Conservation (phyloP, 2,113 vertebrate genomes). For the Hiodon tergisus region DNA sequence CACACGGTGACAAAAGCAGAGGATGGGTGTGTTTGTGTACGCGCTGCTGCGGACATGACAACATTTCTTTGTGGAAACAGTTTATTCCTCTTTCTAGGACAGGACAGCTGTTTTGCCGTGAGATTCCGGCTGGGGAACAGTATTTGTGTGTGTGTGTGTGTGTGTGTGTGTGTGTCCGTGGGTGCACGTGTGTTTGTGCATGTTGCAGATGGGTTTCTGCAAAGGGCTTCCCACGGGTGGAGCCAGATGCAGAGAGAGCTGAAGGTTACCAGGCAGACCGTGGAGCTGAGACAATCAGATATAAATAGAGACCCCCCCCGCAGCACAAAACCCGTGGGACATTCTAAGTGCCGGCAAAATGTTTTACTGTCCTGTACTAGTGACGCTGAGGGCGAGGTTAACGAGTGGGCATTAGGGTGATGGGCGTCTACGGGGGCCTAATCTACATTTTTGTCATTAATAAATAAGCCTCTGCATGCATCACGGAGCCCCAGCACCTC, state of each 20-base stretch:
- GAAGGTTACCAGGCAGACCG: conserved; percentile 29
- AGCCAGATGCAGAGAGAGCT: conserved; percentile 27
- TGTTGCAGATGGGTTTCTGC: not conserved
- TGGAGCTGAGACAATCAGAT: conserved; percentile 49
- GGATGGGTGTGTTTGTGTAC: not conserved
- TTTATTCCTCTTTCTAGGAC: too few relatives aligned
- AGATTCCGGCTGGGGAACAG: not conserved
- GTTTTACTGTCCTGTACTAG: conserved; percentile 2
- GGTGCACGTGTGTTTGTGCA: not conserved
- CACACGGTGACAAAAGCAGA: too few relatives aligned
- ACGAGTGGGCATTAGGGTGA: too few relatives aligned
- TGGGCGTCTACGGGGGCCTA: too few relatives aligned
- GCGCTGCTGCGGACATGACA: not conserved
- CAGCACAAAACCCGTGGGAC: not conserved
- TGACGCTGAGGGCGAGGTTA: not conserved
- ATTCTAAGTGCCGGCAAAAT: not conserved
- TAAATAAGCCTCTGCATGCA: too few relatives aligned
- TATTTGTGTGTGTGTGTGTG: not conserved
- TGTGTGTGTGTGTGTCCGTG: not conserved
- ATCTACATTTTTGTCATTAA: too few relatives aligned
- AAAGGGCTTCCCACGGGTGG: conserved; percentile 35
- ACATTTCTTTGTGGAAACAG: too few relatives aligned
- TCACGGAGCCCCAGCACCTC: too few relatives aligned
- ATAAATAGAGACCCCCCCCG: conserved; percentile 47
- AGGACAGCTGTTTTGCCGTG: too few relatives aligned